phyloP scores from a whole-genome alignment of 2,888 invertebrate species.

The Adineta ricciae region DNA sequence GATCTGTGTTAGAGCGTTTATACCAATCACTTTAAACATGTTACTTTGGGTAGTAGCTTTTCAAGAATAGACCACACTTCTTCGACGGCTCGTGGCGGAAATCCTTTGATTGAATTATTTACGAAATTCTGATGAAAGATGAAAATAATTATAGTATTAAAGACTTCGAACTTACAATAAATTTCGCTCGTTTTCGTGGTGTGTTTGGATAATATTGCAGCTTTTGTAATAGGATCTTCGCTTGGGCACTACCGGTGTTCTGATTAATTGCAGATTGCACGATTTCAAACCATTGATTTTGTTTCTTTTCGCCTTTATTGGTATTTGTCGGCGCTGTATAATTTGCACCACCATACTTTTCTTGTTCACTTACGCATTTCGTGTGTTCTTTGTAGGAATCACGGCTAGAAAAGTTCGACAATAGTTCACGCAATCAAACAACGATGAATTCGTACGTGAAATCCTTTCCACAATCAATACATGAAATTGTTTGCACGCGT shows the following conservation, averaged over 20 bases:
- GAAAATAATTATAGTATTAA: neutral
- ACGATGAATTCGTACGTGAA: neutral
- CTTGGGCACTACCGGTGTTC: neutral
- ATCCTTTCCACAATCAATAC: constrained; percentile 22
- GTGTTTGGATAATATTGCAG: constrained; percentile 21
- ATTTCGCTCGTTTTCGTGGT: constrained; percentile 20
- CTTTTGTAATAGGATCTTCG: neutral
- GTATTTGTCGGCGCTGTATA: neutral
- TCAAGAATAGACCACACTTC: constrained; percentile 14
- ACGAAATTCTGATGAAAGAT: neutral
- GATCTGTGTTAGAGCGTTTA: neutral
- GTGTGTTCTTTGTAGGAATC: neutral
- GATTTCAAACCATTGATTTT: constrained; percentile 14
- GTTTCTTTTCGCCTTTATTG: constrained; percentile 23
- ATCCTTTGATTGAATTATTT: neutral
- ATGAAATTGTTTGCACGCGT: neutral
- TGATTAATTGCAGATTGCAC: constrained; percentile 11
- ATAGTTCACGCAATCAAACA: no score
- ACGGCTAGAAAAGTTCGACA: neutral
- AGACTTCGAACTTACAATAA: neutral
- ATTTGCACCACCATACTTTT: constrained; percentile 19
- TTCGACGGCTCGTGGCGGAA: neutral
- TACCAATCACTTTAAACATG: neutral
- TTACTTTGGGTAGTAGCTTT: neutral
- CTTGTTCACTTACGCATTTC: neutral